Evolutionary conservation across 2,888 invertebrate genomes (phyloP).

Genomic region (Volucella zonaria): DNA sequence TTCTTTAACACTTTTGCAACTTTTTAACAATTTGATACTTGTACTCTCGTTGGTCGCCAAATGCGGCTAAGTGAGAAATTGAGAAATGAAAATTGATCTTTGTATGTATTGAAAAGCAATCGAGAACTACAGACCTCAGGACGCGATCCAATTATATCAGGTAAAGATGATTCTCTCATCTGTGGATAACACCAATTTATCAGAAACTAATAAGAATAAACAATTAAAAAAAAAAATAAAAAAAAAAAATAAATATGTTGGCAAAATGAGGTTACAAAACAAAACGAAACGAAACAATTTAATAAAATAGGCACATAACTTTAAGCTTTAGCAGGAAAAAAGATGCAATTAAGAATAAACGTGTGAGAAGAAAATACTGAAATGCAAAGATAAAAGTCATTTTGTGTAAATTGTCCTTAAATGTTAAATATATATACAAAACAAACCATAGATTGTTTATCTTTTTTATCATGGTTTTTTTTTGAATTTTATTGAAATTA

Average conservation of each 20-base stretch:
- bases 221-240: background rate
- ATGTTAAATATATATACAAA: constrained; percentile 59
- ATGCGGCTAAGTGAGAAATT: constrained; percentile 12
- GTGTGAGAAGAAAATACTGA: background rate
- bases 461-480: no score
- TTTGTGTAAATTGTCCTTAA: constrained; percentile 64
- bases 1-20: constrained; percentile 30
- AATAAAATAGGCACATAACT: constrained; percentile 7
- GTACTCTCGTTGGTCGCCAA: constrained; percentile 31
- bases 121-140: constrained; percentile 37
- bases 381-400: constrained; percentile 34
- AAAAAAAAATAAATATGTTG: background rate
- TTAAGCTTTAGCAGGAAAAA: constrained; percentile 37
- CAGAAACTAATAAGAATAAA: background rate
- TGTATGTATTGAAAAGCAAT: constrained; percentile 4
- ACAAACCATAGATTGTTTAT: background rate
- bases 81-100: background rate
- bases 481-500: no score
- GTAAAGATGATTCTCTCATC: constrained; percentile 8
- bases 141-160: background rate
- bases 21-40: constrained; percentile 31
- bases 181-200: constrained; percentile 28
- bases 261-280: background rate
- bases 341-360: constrained; percentile 4
- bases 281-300: constrained; percentile 11